Evolutionary conservation across 2,797 vertebrate species (phyloP).

Genomic region (Potorous gilbertii): DNA sequence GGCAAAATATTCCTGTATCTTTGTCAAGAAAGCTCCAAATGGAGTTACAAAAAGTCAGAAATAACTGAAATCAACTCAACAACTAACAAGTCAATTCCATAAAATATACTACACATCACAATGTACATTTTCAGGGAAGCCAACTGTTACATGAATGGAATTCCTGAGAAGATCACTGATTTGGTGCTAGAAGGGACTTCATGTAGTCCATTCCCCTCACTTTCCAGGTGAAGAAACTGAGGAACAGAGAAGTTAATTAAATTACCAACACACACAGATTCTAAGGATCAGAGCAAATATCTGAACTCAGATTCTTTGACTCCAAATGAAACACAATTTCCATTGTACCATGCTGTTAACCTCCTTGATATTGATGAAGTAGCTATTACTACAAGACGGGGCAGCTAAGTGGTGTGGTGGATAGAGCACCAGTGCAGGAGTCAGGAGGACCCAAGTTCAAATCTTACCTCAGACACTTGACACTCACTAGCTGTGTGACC

Average conservation of each 20-base stretch:
- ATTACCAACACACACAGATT: neutral
- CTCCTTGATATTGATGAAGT: constrained; percentile 14
- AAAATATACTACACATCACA: constrained; percentile 1
- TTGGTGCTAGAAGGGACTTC: neutral
- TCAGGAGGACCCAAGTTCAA: too few relatives aligned
- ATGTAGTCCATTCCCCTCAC: neutral
- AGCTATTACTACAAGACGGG: neutral
- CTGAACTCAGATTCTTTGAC: neutral
- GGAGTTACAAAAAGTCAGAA: neutral
- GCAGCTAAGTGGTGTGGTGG: too few relatives aligned
- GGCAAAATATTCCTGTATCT: neutral
- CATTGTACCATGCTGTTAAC: neutral
- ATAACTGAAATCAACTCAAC: neutral
- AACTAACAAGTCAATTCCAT: neutral
- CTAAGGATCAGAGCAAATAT: neutral
- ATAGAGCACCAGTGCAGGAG: too few relatives aligned
- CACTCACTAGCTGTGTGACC: too few relatives aligned
- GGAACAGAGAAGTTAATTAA: neutral
- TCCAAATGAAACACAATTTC: neutral
- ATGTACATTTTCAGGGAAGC: neutral
- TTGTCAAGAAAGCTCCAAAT: neutral
- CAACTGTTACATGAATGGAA: neutral
- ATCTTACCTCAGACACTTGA: too few relatives aligned
- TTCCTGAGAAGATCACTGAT: neutral
- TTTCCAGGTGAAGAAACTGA: neutral